Conservation (phyloP, 2,888 invertebrate genomes). For the Agonopterix arenella region DNA sequence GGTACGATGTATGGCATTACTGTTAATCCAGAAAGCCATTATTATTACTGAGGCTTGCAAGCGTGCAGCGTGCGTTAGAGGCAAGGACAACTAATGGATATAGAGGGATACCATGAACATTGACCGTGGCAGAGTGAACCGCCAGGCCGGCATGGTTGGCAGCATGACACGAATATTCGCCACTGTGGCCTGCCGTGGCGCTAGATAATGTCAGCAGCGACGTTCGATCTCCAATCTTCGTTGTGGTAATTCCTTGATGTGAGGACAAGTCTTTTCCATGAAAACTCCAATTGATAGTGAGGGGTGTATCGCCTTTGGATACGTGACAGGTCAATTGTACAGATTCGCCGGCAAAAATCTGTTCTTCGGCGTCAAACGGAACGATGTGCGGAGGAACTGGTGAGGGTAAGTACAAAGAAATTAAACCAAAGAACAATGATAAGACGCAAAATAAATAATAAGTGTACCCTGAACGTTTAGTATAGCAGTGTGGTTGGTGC, state of each 20-base stretch:
- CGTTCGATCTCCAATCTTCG: slow-evolving; percentile 78
- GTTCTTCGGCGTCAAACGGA: slow-evolving; percentile 78
- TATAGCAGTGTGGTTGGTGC: slow-evolving; percentile 77
- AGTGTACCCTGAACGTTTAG: slow-evolving; percentile 81
- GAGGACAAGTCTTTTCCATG: slow-evolving; percentile 77
- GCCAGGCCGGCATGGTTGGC: slow-evolving; percentile 80
- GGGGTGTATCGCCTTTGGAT: slow-evolving; percentile 82
- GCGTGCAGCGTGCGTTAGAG: slow-evolving; percentile 69
- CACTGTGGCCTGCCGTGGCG: slow-evolving; percentile 80
- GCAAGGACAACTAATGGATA: slow-evolving; percentile 37
- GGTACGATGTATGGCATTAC: slow-evolving; percentile 82
- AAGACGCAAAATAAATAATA: slow-evolving; percentile 28
- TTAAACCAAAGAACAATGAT: slow-evolving; percentile 28
- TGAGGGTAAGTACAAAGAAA: slow-evolving; percentile 34
- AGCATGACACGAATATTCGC: slow-evolving; percentile 83
- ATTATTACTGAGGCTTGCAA: slow-evolving; percentile 54
- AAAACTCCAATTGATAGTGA: slow-evolving; percentile 86
- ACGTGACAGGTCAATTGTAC: slow-evolving; percentile 79
- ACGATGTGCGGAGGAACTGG: slow-evolving; percentile 80
- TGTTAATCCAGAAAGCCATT: slow-evolving; percentile 71
- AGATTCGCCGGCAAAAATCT: slow-evolving; percentile 80
- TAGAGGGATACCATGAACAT: slow-evolving; percentile 80
- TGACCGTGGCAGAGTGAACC: slow-evolving; percentile 78
- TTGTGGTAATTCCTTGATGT: slow-evolving; percentile 74
- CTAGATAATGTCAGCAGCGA: slow-evolving; percentile 80